These are phyloP conservation scores for Dendrolimus houi DNA, from an alignment of 2,888 invertebrate species.

Conservation along the genomic window DNA sequence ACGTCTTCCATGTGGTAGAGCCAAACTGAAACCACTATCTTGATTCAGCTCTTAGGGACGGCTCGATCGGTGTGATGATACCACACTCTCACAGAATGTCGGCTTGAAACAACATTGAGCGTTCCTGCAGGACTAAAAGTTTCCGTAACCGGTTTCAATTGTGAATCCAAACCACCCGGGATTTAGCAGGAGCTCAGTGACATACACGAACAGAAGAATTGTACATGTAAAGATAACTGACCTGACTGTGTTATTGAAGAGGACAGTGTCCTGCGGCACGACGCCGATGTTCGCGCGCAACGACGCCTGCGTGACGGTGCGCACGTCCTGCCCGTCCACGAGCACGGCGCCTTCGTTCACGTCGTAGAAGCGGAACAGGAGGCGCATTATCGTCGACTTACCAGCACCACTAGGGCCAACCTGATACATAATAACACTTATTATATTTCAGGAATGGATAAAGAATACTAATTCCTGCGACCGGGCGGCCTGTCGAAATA, in stretches of 20 bases:
- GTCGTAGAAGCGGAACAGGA: slow-evolving; percentile 98
- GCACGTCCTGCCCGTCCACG: slow-evolving; percentile 93
- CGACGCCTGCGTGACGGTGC: slow-evolving; percentile 89
- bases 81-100: too few relatives aligned
- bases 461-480: too few relatives aligned
- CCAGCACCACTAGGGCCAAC: slow-evolving; percentile 95
- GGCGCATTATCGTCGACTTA: slow-evolving; percentile 96
- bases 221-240: slow-evolving; percentile 32
- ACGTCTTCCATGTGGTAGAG: too few relatives aligned
- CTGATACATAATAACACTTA: slow-evolving; percentile 36
- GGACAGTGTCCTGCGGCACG: slow-evolving; percentile 97
- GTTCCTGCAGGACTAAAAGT: not conserved
- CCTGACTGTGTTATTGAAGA: slow-evolving; percentile 94
- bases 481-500: too few relatives aligned
- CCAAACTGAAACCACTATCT: too few relatives aligned
- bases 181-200: too few relatives aligned
- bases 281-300: slow-evolving; percentile 91
- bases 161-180: too few relatives aligned
- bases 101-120: too few relatives aligned
- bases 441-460: not conserved
- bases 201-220: too few relatives aligned
- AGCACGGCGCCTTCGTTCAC: slow-evolving; percentile 90
- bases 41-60: too few relatives aligned
- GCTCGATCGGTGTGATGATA: too few relatives aligned
- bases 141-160: not conserved